phyloP scores from a whole-genome alignment of 2,888 invertebrate species.

The Piscicola geometra region DNA sequence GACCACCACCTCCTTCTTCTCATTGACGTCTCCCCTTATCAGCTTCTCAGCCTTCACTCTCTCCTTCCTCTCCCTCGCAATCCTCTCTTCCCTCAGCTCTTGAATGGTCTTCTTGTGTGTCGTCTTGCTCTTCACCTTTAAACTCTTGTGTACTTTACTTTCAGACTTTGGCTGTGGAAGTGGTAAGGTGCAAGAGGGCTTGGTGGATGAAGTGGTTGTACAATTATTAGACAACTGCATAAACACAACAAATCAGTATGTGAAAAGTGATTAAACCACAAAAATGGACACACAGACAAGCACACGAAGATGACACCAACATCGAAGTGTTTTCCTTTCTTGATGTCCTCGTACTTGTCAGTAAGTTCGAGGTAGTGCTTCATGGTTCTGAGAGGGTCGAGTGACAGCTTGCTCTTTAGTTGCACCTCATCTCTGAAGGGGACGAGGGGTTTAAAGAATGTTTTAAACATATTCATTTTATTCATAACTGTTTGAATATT shows the following conservation, averaged over 20 bases:
- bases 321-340: conserved; percentile 5
- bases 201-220: too few species aligned
- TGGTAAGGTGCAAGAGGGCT: neutral
- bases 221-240: too few species aligned
- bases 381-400: conserved; percentile 49
- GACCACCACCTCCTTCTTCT: conserved; percentile 37
- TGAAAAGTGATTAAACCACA: too few species aligned
- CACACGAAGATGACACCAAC: too few species aligned
- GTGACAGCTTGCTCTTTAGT: conserved; percentile 49
- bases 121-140: too few species aligned
- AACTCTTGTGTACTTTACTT: too few species aligned
- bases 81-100: conserved; percentile 69
- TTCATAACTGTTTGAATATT: too few species aligned
- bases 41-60: conserved; percentile 58
- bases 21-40: neutral
- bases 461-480: too few species aligned
- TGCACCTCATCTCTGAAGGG: conserved; percentile 42
- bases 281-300: too few species aligned
- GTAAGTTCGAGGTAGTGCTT: conserved; percentile 36
- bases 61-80: conserved; percentile 77
- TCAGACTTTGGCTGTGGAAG: too few species aligned
- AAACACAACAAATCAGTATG: too few species aligned
- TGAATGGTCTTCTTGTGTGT: neutral
- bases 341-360: conserved; percentile 41
- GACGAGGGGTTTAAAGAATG: too few species aligned